These are phyloP conservation scores for Eupithecia subumbrata DNA, from an alignment of 2,888 invertebrate genomes.

Conservation along the genomic window DNA sequence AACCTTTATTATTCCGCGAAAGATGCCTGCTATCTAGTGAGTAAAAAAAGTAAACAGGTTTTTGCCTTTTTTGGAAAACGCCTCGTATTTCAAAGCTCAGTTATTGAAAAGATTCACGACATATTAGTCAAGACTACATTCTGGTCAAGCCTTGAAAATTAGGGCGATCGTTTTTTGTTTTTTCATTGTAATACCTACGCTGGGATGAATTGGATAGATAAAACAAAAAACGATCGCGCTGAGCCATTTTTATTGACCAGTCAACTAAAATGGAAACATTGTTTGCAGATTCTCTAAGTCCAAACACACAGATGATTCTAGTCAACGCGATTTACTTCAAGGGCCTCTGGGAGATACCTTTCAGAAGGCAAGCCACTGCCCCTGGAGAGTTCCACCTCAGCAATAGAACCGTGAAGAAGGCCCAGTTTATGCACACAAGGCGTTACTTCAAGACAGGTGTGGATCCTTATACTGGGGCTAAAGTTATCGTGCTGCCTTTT, in stretches of 20 bases:
- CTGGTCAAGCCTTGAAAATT: background rate
- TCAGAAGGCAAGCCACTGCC: constrained; percentile 82
- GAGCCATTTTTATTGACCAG: background rate
- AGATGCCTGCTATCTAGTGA: too few species aligned
- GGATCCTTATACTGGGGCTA: constrained; percentile 81
- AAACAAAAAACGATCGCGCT: background rate
- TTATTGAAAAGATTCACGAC: background rate
- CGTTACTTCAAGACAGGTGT: constrained; percentile 81
- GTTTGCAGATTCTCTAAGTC: constrained; percentile 76
- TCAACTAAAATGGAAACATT: constrained; percentile 1
- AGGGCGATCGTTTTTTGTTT: background rate
- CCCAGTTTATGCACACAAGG: constrained; percentile 86
- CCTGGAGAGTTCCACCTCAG: constrained; percentile 80
- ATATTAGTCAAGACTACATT: too few species aligned
- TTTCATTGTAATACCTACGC: background rate
- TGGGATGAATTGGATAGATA: background rate
- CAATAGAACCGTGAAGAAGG: constrained; percentile 67
- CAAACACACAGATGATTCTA: constrained; percentile 84
- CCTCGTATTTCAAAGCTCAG: background rate
- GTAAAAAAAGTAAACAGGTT: too few species aligned
- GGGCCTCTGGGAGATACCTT: constrained; percentile 87
- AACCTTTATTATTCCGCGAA: too few species aligned
- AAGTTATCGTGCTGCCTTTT: constrained; percentile 86
- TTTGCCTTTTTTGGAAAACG: too few species aligned
- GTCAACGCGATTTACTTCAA: constrained; percentile 90